phyloP scores from a whole-genome alignment of 2,888 invertebrate genomes.

The Drosophila cyrtoloma region DNA sequence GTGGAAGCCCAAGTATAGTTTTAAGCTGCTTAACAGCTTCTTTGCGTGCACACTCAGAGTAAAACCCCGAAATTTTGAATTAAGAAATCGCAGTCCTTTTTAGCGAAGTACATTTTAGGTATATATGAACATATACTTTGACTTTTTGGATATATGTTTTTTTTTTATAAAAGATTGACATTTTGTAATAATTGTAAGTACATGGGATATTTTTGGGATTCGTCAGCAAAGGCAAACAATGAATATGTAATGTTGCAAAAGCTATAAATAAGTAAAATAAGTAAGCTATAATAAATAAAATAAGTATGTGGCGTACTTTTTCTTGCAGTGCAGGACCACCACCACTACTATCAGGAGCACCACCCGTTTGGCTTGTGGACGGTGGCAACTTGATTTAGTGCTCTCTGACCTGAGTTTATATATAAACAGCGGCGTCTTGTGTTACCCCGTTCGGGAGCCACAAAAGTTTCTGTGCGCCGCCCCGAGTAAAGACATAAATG shows the following conservation, averaged over 20 bases:
- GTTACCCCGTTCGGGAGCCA: slow-evolving; percentile 40
- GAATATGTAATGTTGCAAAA: background rate
- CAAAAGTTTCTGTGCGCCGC: slow-evolving; percentile 72
- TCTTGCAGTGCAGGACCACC: background rate
- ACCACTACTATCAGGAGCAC: background rate
- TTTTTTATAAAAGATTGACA: background rate
- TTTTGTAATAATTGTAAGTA: background rate
- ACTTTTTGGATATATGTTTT: background rate
- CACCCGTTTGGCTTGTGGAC: slow-evolving; percentile 10
- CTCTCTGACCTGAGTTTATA: slow-evolving; percentile 85
- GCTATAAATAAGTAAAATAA: too few species aligned
- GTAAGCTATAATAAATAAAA: too few species aligned
- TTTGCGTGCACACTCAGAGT: slow-evolving; percentile 53
- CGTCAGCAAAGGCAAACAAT: background rate
- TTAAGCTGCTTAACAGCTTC: slow-evolving; percentile 81
- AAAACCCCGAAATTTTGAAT: background rate
- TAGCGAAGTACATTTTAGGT: background rate
- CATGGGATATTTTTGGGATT: background rate
- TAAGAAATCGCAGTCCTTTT: background rate
- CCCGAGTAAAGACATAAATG: slow-evolving; percentile 84
- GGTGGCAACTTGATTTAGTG: slow-evolving; percentile 85
- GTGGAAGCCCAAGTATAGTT: slow-evolving; percentile 74
- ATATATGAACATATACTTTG: background rate
- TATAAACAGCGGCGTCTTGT: slow-evolving; percentile 82
- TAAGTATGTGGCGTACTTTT: background rate